phyloP scores from a whole-genome alignment of 2,888 invertebrate genomes.

The Acanthosepion lycidas region DNA sequence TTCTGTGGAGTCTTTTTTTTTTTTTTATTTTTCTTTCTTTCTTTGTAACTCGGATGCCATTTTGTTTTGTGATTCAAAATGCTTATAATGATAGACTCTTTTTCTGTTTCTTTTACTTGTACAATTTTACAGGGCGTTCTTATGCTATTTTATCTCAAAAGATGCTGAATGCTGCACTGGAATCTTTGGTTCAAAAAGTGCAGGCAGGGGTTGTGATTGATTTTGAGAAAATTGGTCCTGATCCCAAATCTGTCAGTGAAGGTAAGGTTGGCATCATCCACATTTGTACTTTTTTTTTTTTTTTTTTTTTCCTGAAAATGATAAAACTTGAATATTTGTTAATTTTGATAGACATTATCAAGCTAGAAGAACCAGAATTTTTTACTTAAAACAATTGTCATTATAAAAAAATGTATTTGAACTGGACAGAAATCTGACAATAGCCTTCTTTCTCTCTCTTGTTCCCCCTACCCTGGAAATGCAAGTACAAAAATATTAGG shows the following conservation, averaged over 20 bases:
- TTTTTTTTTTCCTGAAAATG: background rate
- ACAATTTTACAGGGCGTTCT: slow-evolving; percentile 83
- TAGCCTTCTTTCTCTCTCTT: background rate
- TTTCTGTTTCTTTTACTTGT: background rate
- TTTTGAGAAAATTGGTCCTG: slow-evolving; percentile 95
- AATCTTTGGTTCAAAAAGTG: slow-evolving; percentile 96
- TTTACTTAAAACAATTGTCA: too few relatives aligned
- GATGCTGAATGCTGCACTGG: slow-evolving; percentile 95
- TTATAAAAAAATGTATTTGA: too few relatives aligned
- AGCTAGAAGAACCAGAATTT: too few relatives aligned
- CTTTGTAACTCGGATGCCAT: background rate
- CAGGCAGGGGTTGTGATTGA: slow-evolving; percentile 98
- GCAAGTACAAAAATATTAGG: too few relatives aligned
- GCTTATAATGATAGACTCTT: background rate
- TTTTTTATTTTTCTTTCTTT: too few relatives aligned
- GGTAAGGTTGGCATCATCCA: slow-evolving; percentile 23
- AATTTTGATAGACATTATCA: too few relatives aligned
- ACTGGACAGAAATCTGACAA: too few relatives aligned
- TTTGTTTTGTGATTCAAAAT: background rate
- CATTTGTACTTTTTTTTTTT: background rate
- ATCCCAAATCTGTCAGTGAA: slow-evolving; percentile 75
- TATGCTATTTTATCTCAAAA: slow-evolving; percentile 96
- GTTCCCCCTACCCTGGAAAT: too few relatives aligned
- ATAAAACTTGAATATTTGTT: too few relatives aligned
- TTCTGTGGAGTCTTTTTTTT: background rate